Percentiles rank a stretch among this genome's conserved stretches.
Evolutionary conservation across 1,140 invertebrate species (phyloP).

Genomic region (Leptinotarsa undecemlineata): DNA sequence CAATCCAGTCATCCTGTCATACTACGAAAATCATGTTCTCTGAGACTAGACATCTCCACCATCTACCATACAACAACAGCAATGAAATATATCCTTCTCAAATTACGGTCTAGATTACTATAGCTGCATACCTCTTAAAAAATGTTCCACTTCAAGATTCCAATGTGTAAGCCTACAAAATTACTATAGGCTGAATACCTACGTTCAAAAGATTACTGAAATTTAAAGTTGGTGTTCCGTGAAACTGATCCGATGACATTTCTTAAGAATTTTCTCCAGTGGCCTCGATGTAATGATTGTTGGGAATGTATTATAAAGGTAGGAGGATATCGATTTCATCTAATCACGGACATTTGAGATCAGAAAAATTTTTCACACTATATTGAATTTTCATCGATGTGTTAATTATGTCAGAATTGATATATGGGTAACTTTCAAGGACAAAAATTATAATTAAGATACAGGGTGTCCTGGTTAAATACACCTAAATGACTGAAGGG

Average conservation of each 20-base stretch:
- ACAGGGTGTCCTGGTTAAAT: too few species aligned
- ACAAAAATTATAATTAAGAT: too few species aligned
- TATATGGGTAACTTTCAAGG: too few species aligned
- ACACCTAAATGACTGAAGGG: too few species aligned
- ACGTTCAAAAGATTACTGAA: background rate
- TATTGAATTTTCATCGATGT: background rate
- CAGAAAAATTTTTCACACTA: background rate
- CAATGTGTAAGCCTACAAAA: background rate
- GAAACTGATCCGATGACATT: slow-evolving; percentile 1
- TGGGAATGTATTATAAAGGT: background rate
- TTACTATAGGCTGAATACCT: background rate
- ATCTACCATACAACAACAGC: background rate
- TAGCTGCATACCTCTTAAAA: background rate
- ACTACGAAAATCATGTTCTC: background rate
- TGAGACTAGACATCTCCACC: background rate
- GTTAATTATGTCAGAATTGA: too few species aligned
- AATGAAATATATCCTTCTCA: slow-evolving; percentile 6
- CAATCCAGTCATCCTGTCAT: background rate
- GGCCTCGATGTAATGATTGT: background rate
- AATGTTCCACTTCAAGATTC: background rate
- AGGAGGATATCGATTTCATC: background rate
- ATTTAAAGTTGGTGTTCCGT: background rate
- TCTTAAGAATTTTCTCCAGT: background rate
- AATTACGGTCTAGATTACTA: background rate
- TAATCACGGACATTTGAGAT: background rate